Base-by-base conservation (phyloP, 2,888 invertebrate genomes). In the Oxycera nigricornis region DNA sequence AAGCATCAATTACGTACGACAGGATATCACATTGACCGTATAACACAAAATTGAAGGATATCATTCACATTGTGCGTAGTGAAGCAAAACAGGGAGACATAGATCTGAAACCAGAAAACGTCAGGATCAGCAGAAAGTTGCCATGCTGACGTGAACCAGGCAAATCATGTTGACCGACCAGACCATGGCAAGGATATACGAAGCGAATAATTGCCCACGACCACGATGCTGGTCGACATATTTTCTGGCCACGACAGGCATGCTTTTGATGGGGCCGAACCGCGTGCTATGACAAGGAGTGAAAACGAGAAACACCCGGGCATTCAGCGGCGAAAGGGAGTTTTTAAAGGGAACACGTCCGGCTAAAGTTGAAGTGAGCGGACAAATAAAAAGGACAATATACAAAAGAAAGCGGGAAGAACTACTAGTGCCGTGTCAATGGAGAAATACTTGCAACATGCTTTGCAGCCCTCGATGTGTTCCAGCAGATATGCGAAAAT, bases 361-460 rank as follows among this genome's bases (percentile, higher is more conserved):
- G 39, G 59, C 59, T 59, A 28, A 59, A 24, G n/a, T 22, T 55
- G 17, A 41, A 65, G 41, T 65, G 41, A 65, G 11, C 24, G 2
- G 11, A 20, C 22, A 39, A 62, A 62, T 24, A 9, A 28, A 65
- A 62, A 39, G 22, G 22, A 39, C 17, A 41, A 65, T 31, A n/a
- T n/a, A 62, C 31, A 31, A 39, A 6, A 14, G 22, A 4, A 55
- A 22, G 39, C 9, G 9, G 22, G 24, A 55, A 55, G 41, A 65
- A 41, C 35, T 41, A 22, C 6, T 17, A 30, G n/a, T n/a, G n/a
- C 65, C 65, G 41, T n/a, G n/a, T 41, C 65, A 41, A 65, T 65
- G 41, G 20, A 24, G 22, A 26, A 39, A 65, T 22, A 24, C 22
- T 41, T 14, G 39, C 22, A 39, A 65, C 22, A 6, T 55, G 20